Evolutionary conservation across 2,113 vertebrate species (phyloP).

Genomic region (Solenodon paradoxus): DNA sequence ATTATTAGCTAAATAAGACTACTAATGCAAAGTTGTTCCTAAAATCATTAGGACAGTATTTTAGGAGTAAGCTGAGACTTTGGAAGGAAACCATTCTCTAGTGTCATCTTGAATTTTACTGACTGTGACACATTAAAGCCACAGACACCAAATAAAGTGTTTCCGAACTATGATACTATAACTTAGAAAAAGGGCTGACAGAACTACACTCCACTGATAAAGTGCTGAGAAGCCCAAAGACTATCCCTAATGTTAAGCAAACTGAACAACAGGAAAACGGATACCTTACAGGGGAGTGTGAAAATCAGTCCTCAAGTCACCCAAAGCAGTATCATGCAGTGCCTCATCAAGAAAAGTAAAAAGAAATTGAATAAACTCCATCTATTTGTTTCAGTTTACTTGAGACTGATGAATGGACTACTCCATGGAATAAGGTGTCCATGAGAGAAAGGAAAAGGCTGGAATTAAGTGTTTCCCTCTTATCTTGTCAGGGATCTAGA

Average conservation of each 20-base stretch:
- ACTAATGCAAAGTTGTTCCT: neutral
- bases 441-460: neutral
- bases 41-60: neutral
- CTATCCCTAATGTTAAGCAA: neutral
- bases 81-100: neutral
- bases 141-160: neutral
- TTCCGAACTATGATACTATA: neutral
- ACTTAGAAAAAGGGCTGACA: neutral
- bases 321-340: neutral
- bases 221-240: slow-evolving; percentile 42
- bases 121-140: slow-evolving; percentile 12
- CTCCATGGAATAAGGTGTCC: neutral
- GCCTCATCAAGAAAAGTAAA: slow-evolving; percentile 2
- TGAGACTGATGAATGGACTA: neutral
- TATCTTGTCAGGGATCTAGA: neutral
- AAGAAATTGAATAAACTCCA: neutral
- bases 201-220: slow-evolving; percentile 80
- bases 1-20: neutral
- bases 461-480: neutral
- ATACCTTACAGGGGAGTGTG: neutral
- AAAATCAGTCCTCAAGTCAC: neutral
- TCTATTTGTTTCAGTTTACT: neutral
- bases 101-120: slow-evolving; percentile 1
- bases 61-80: neutral
- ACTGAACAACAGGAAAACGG: neutral